Base-by-base conservation (phyloP, 2,797 vertebrate species). In the Salmo trutta region DNA sequence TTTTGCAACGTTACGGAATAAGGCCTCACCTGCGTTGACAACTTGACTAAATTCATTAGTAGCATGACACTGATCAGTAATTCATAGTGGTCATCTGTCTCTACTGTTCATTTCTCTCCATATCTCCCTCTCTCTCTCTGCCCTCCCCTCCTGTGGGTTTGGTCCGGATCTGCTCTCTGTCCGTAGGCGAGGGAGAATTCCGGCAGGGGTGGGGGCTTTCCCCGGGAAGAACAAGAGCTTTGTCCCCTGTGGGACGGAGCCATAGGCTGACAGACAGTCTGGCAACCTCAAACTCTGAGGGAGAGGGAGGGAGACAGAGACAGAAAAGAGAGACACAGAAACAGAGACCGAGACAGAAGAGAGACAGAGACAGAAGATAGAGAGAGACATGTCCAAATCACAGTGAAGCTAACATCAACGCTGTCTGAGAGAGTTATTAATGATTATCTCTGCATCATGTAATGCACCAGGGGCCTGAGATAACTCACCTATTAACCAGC, bases 141-240 rank as follows among this genome's bases (percentile, higher is more conserved):
- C 53, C 54, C 31, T 1, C 67, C 14, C 51, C 17, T 27, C 52
- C 17, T 15, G 14, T 24, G n/a, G 47, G 65, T 47, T 14, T 76
- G 6, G 2, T 29, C 71, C 15, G 62, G 16, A 10, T 68, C 70
- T 51, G 62, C 59, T 36, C 65, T 78, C 71, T 53, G 80, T 80
- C 84, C 78, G 82, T 94, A 93, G 93, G 93, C 93, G 91, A 93
- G 84, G 76, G 86, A 93, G 93, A 93, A 94, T 94, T 94, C 92
- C 86, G 59, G 77, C 80, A 80, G 90, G 76, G 92, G 91, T 87
- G 91, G 93, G 94, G 94, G 91, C 88, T 93, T 94, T 95, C 92
- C 93, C 93, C 90, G 90, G 91, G 92, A 95, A 95, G 93, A 95
- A 95, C 87, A 84, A 89, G 84, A 90, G 91, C 93, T 92, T 95